Percentiles rank a stretch among this genome's conserved stretches.
Conservation (phyloP, 2,113 vertebrate genomes). For the Telmatochromis sp. region DNA sequence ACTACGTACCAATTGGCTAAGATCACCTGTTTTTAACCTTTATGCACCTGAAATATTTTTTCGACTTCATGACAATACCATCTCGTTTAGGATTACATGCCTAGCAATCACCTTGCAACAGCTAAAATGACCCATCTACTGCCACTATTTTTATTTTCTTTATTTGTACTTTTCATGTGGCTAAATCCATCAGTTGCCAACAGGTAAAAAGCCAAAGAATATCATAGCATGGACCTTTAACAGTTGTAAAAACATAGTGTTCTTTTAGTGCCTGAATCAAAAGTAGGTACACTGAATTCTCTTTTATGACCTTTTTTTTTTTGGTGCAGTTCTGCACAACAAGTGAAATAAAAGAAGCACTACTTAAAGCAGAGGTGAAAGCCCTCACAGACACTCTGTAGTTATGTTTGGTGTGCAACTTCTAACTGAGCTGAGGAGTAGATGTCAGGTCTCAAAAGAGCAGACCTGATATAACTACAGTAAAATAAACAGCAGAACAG, state of each 20-base stretch:
- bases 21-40: background rate
- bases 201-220: background rate
- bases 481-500: slow-evolving; percentile 56
- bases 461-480: slow-evolving; percentile 11
- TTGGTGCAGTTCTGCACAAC: background rate
- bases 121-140: background rate
- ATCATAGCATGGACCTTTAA: background rate
- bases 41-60: background rate
- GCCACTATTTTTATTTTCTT: background rate
- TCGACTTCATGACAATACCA: background rate
- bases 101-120: background rate
- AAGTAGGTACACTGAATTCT: background rate
- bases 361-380: slow-evolving; percentile 13
- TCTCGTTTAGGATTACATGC: background rate
- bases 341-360: background rate
- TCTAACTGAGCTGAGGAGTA: slow-evolving; percentile 20
- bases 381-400: slow-evolving; percentile 12
- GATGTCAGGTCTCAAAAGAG: slow-evolving; percentile 49
- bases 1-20: background rate
- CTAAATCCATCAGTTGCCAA: background rate
- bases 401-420: slow-evolving; percentile 13
- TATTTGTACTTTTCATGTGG: background rate
- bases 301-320: background rate
- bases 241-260: background rate
- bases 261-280: background rate